A percentile compares a stretch with the other conserved stretches of the same genome.
phyloP scores from a whole-genome alignment of 2,888 invertebrate genomes.

The Cheilosia scutellata region DNA sequence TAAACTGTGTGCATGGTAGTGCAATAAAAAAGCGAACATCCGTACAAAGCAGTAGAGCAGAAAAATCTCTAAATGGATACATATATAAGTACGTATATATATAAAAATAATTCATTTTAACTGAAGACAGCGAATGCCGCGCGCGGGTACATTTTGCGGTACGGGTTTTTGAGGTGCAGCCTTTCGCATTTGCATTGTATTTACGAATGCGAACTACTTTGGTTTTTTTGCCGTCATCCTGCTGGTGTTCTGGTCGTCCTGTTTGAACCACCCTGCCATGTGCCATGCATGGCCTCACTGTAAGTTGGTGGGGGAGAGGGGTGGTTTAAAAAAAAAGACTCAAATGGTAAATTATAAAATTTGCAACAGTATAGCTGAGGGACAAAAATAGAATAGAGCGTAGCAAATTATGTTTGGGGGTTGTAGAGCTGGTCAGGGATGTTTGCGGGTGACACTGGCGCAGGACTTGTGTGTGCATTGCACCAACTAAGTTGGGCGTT shows the following conservation, averaged over 20 bases:
- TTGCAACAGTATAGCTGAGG: constrained; percentile 39
- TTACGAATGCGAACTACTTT: neutral
- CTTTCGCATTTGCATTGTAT: constrained; percentile 23
- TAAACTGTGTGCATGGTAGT: constrained; percentile 60
- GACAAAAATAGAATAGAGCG: constrained; percentile 27
- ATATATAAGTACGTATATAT: neutral
- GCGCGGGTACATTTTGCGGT: constrained; percentile 53
- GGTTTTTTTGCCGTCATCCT: no score
- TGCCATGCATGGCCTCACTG: no score
- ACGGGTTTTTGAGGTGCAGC: constrained; percentile 40
- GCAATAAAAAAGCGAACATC: constrained; percentile 18
- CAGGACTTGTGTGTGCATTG: constrained; percentile 12
- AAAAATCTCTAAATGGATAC: constrained; percentile 37
- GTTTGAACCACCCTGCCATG: no score
- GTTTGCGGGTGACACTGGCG: constrained; percentile 27
- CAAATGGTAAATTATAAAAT: constrained; percentile 59
- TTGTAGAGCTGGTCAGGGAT: constrained; percentile 8
- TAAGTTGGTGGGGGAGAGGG: neutral
- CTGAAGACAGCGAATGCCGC: constrained; percentile 38
- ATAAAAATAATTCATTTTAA: constrained; percentile 57
- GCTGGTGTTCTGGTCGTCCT: no score
- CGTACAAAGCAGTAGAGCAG: neutral
- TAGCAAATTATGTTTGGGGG: constrained; percentile 43
- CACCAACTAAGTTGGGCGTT: constrained; percentile 34
- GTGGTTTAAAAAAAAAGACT: neutral